A percentile compares a stretch with the other conserved stretches of the same genome.
These are phyloP conservation scores for Sapayoa aenigma DNA, from an alignment of 2,113 vertebrate species.

Conservation along the genomic window DNA sequence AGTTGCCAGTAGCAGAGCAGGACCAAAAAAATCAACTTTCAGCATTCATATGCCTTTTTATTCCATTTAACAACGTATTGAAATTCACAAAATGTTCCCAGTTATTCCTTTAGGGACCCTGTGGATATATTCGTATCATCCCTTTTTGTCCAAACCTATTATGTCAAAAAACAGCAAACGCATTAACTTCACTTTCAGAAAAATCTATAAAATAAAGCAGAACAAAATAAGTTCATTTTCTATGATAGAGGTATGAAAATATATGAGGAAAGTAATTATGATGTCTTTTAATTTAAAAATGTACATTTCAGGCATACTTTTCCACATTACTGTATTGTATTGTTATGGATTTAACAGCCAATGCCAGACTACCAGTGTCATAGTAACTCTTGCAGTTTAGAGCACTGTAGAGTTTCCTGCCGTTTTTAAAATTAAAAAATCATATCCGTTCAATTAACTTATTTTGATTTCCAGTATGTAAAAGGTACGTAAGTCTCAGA, in stretches of 20 bases:
- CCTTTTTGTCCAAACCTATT: neutral
- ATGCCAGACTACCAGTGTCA: neutral
- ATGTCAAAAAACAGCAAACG: neutral
- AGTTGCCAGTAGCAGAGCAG: neutral
- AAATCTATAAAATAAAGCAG: neutral
- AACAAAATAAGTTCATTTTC: neutral
- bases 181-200: neutral
- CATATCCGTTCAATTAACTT: neutral
- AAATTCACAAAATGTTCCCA: neutral
- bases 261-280: neutral
- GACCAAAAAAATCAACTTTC: neutral
- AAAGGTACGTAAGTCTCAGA: neutral
- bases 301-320: neutral
- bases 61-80: neutral
- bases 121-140: neutral
- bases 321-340: too few species aligned
- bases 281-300: neutral
- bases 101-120: neutral
- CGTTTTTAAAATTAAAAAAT: neutral
- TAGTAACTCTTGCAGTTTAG: neutral
- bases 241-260: neutral
- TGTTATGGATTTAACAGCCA: neutral
- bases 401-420: neutral
- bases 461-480: neutral
- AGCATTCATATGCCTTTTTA: neutral